Evolutionary conservation across 2,888 invertebrate species (phyloP).

Genomic region (Pilophorus perplexus): DNA sequence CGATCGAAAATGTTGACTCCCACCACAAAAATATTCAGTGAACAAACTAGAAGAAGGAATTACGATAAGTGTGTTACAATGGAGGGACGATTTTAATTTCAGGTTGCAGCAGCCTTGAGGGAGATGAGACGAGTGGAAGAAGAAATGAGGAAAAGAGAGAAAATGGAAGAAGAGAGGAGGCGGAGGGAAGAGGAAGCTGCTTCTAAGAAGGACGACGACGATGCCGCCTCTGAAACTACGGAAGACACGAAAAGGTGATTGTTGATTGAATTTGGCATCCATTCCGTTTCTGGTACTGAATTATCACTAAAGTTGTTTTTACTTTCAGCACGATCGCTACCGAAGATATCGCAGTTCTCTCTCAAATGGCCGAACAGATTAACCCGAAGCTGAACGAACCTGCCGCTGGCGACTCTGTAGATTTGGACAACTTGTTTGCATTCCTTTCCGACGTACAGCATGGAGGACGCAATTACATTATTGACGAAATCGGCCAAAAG

Average conservation of each 20-base stretch:
- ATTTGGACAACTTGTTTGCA: constrained; percentile 85
- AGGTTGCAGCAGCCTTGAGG: constrained; percentile 74
- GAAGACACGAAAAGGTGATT: constrained; percentile 58
- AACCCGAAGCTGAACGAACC: constrained; percentile 59
- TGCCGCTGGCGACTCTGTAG: constrained; percentile 65
- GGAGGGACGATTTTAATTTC: too few species aligned
- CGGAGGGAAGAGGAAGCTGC: constrained; percentile 51
- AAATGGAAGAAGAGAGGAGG: constrained; percentile 67
- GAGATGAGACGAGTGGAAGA: constrained; percentile 85
- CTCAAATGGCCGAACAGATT: constrained; percentile 70
- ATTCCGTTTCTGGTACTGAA: not conserved
- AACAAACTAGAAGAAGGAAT: too few species aligned
- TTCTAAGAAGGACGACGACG: constrained; percentile 53
- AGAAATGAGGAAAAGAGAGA: constrained; percentile 77
- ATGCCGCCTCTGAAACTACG: constrained; percentile 56
- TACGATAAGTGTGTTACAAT: too few species aligned
- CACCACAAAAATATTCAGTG: too few species aligned
- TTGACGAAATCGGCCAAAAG: constrained; percentile 79
- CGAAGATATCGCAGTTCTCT: constrained; percentile 67
- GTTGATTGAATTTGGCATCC: not conserved
- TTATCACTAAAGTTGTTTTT: too few species aligned
- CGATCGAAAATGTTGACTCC: too few species aligned
- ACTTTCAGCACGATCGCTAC: constrained; percentile 62
- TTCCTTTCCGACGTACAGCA: constrained; percentile 77
- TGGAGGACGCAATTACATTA: constrained; percentile 60